Percentiles rank a stretch among this genome's conserved stretches.
Conservation (phyloP, 2,113 vertebrate species). For the Oreotrochilus melanogaster region DNA sequence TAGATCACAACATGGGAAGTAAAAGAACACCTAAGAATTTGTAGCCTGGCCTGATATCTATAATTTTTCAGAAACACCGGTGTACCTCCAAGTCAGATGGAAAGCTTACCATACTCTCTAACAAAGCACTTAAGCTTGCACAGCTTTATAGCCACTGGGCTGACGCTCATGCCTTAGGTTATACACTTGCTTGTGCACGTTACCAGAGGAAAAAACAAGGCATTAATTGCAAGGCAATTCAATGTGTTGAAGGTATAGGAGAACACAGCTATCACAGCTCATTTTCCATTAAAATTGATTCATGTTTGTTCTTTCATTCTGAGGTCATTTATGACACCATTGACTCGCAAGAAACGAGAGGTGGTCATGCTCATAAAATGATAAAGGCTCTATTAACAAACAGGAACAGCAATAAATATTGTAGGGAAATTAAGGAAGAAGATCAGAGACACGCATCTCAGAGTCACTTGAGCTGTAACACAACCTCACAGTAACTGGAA, state of each 20-base stretch:
- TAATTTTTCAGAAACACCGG: neutral
- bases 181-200: neutral
- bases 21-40: neutral
- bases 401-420: neutral
- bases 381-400: neutral
- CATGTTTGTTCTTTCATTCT: neutral
- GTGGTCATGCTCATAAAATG: neutral
- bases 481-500: neutral
- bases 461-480: neutral
- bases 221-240: neutral
- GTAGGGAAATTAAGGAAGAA: neutral
- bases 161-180: neutral
- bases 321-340: neutral
- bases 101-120: neutral
- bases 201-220: neutral
- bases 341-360: neutral
- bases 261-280: neutral
- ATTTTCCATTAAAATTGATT: slow-evolving; percentile 36
- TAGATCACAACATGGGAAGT: neutral
- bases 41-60: neutral
- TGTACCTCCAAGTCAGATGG: neutral
- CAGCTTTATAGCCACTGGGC: neutral
- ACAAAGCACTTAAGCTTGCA: neutral
- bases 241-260: neutral
- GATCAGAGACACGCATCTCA: neutral